phyloP scores from a whole-genome alignment of 2,797 vertebrate genomes.

The Aulostomus chinensis region DNA sequence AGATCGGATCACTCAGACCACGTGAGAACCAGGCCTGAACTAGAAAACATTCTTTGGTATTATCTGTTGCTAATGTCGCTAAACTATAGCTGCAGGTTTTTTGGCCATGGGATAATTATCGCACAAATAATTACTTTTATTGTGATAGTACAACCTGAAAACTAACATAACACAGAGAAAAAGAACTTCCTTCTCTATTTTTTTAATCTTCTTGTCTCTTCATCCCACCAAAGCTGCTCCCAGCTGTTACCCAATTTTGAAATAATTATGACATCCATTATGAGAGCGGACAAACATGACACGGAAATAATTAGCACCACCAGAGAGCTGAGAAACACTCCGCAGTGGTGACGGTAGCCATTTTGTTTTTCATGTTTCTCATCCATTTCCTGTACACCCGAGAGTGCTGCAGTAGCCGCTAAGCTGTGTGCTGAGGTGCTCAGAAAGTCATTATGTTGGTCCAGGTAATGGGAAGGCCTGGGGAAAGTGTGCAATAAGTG shows the following conservation, averaged over 20 bases:
- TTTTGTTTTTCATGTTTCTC: slow-evolving; percentile 48
- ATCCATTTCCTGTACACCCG: slow-evolving; percentile 40
- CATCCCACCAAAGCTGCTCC: background rate
- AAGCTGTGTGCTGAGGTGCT: slow-evolving; percentile 38
- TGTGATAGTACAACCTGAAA: too few species aligned
- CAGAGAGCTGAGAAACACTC: slow-evolving; percentile 35
- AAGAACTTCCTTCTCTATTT: background rate
- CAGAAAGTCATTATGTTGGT: slow-evolving; percentile 57
- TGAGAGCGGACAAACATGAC: slow-evolving; percentile 50
- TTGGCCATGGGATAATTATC: too few species aligned
- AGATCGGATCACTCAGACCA: too few species aligned
- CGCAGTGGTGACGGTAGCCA: slow-evolving; percentile 23
- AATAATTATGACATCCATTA: slow-evolving; percentile 61
- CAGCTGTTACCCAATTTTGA: slow-evolving; percentile 44
- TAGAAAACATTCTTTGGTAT: too few species aligned
- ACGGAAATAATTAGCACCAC: slow-evolving; percentile 53
- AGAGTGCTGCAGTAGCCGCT: slow-evolving; percentile 21
- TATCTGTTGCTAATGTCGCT: too few species aligned
- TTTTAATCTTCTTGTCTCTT: slow-evolving; percentile 1
- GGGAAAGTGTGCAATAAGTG: slow-evolving; percentile 56
- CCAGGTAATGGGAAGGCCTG: slow-evolving; percentile 58
- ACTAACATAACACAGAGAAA: background rate
- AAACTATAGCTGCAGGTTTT: too few species aligned
- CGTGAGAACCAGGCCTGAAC: too few species aligned
- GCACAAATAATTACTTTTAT: too few species aligned